Evolutionary conservation across 2,113 vertebrate species (phyloP), one percentile per base, ranked within the genome.

Genomic region (Corynorhinus townsendii): DNA sequence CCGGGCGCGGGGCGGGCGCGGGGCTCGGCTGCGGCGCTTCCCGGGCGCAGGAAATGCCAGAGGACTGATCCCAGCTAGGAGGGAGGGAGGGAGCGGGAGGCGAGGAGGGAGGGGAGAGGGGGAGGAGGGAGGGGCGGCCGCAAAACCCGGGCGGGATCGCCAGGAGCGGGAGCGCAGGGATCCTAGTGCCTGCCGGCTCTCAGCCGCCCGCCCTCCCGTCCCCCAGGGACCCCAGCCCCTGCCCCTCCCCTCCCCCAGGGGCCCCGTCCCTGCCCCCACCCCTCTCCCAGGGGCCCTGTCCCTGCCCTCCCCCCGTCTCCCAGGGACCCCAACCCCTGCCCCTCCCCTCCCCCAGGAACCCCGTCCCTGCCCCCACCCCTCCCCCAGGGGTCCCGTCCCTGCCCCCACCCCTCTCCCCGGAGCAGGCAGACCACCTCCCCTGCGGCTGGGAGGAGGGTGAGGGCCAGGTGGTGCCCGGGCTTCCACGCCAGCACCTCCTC

Each of bases 11-110:
- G 54, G 79, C 87, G 49, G 90, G 86, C 62, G 71, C 66, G 30
- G 93, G 85, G 95, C 94, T 94, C 96, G 11, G 89, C 96, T 33
- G 95, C 76, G 66, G 84, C 49, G 83, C 56, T 64, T 90, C 62
- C 86, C 54, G 16, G 90, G 92, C 28, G 96, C 97, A 96, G 97
- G 97, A 97, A 96, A 97, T 96, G 95, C 97, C 97, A 79, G 87
- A 81, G 66, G 95, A 87, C 86, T 4, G 97, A 89, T 77, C 86
- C 82, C 15, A 8, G 56, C 86, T 9, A n/a, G 47, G 47, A 90
- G 92, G 92, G 82, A 28, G 86, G 26, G n/a, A 43, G 24, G 47
- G 89, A 16, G 3, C 26, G 66, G 56, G 72, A 17, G 72, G 56
- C 66, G 26, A 72, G 85, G 84, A 87, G 93, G 71, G 28, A 20